A percentile compares a stretch with the other conserved stretches of the same genome.
phyloP scores from a whole-genome alignment of 1,140 invertebrate species.

The Aphidius ervi region DNA sequence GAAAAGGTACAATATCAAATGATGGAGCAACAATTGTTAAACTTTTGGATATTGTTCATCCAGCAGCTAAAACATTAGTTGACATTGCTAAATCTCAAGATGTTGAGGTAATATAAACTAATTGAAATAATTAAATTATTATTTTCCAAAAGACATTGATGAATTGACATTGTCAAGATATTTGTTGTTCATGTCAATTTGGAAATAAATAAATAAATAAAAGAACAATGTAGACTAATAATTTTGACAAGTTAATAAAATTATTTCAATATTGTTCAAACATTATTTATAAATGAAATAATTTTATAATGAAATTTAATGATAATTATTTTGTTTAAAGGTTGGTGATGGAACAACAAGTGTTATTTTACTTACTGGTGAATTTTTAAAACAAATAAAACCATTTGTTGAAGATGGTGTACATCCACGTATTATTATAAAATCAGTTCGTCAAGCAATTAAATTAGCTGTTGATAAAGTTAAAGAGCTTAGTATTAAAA shows the following conservation, averaged over 20 bases:
- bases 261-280: constrained; percentile 38
- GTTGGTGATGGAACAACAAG: constrained; percentile 98
- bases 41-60: constrained; percentile 94
- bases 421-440: constrained; percentile 89
- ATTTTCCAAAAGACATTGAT: constrained; percentile 9
- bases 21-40: constrained; percentile 99
- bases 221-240: constrained; percentile 37
- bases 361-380: constrained; percentile 91
- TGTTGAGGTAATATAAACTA: constrained; percentile 72
- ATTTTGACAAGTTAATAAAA: constrained; percentile 29
- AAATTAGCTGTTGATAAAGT: constrained; percentile 81
- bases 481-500: constrained; percentile 78
- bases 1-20: constrained; percentile 96
- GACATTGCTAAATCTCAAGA: constrained; percentile 99
- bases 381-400: constrained; percentile 94
- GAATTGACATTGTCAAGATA: background rate
- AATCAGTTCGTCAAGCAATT: constrained; percentile 78
- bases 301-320: constrained; percentile 13
- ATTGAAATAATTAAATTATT: background rate
- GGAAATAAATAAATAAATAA: constrained; percentile 32
- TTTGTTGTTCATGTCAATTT: constrained; percentile 5
- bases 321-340: constrained; percentile 49
- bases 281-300: constrained; percentile 21
- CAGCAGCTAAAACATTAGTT: constrained; percentile 94
- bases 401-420: constrained; percentile 96